Percentiles rank a stretch among this genome's conserved stretches.
Evolutionary conservation across 2,113 vertebrate genomes (phyloP).

Genomic region (Dicentrarchus labrax): DNA sequence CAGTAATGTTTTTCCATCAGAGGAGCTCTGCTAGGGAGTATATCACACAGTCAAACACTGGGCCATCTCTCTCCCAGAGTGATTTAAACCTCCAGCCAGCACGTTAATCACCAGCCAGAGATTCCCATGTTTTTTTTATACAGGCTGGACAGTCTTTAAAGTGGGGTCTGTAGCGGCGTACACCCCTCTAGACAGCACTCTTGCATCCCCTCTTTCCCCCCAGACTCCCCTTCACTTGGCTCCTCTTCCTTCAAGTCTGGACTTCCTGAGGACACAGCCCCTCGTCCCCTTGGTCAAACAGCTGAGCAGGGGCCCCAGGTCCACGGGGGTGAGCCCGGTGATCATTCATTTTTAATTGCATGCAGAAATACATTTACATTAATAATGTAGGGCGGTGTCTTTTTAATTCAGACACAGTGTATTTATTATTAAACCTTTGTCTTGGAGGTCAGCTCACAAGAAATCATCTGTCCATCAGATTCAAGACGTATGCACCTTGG

Average conservation of each 20-base stretch:
- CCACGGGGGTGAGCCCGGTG: slow-evolving; percentile 63
- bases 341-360: slow-evolving; percentile 87
- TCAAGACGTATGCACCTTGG: slow-evolving; percentile 53
- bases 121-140: slow-evolving; percentile 75
- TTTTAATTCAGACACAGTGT: slow-evolving; percentile 85
- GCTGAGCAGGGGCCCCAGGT: slow-evolving; percentile 48
- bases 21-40: slow-evolving; percentile 69
- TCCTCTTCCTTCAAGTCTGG: slow-evolving; percentile 34
- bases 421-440: slow-evolving; percentile 88
- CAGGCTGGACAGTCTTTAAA: slow-evolving; percentile 74
- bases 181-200: slow-evolving; percentile 55
- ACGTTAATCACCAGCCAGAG: slow-evolving; percentile 75
- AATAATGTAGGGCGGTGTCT: slow-evolving; percentile 85
- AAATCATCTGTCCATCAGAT: slow-evolving; percentile 80
- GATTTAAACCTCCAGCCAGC: slow-evolving; percentile 74
- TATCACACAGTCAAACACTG: slow-evolving; percentile 75
- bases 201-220: slow-evolving; percentile 28
- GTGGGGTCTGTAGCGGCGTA: slow-evolving; percentile 57
- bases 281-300: slow-evolving; percentile 63
- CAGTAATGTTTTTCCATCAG: slow-evolving; percentile 81
- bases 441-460: slow-evolving; percentile 83
- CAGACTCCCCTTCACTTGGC: slow-evolving; percentile 13
- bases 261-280: slow-evolving; percentile 38
- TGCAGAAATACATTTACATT: slow-evolving; percentile 87
- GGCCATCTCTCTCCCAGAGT: slow-evolving; percentile 71